Evolutionary conservation across 2,797 vertebrate species (phyloP), one percentile per base, ranked within the genome.

Genomic region (Microtus obscurus): DNA sequence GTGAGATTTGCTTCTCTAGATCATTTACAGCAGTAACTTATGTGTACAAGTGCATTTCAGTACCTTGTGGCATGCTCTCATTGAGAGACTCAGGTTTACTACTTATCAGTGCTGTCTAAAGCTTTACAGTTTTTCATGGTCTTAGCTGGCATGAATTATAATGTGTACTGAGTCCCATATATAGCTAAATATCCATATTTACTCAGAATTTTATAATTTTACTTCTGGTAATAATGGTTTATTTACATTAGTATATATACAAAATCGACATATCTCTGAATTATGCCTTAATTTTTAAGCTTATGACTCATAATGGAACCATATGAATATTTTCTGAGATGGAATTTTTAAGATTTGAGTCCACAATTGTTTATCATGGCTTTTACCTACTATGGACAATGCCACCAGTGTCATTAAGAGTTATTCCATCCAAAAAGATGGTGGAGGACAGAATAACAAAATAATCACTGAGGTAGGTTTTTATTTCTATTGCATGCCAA

Each of bases 61-160:
- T 0, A 5, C 1, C 63, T 65, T 87, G 34, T 65, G 34, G n/a
- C 1, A 4, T n/a, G 1, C 1, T 89, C 5, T 19, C 12, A 1
- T 67, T 86, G 51, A 81, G 27, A 31, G 5, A 12, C 48, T 53
- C 31, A 43, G 40, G 5, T 71, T 73, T 23, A 63, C 4, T 65
- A 40, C 65, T 73, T 23, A 63, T 5, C 48, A 40, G 16, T 79
- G 29, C 19, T 21, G 19, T 59, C 19, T 59, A 59, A 21, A 59
- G 6, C 56, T 7, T 19, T 59, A 23, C 19, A 59, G 19, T 21
- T 59, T 19, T 59, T 23, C 1, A 56, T 56, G 56, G 56, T 59
- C 56, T 61, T 34, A 61, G 48, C 9, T 89, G 17, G 0, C 71
- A 2, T 2, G 12, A 82, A 87, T 4, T 74, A 69, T 6, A 67